A percentile compares a stretch with the other conserved stretches of the same genome.
Conservation (phyloP, 2,113 vertebrate species). For the Arothron firmamentum region DNA sequence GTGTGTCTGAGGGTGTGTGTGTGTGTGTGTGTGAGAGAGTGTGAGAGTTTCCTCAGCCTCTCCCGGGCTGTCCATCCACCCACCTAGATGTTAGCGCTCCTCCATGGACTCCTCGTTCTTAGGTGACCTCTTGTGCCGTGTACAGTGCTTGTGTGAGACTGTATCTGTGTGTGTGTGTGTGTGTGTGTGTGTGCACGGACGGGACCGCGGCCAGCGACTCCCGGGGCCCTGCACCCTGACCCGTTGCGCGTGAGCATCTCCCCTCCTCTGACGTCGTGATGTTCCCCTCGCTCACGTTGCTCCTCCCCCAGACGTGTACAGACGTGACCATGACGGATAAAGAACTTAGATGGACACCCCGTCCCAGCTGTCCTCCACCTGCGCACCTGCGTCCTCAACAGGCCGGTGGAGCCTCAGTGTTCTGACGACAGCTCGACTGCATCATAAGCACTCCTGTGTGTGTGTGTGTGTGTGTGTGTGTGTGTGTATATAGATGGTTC, state of each 20-base stretch:
- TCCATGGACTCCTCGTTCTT: slow-evolving; percentile 87
- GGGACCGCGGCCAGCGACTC: slow-evolving; percentile 45
- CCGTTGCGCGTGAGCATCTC: no score
- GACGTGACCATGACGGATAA: slow-evolving; percentile 79
- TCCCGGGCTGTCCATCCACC: slow-evolving; percentile 80
- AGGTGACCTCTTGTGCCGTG: slow-evolving; percentile 93
- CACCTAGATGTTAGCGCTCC: slow-evolving; percentile 83
- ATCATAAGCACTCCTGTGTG: slow-evolving; percentile 66
- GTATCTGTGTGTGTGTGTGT: slow-evolving; percentile 90
- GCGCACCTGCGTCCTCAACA: slow-evolving; percentile 40
- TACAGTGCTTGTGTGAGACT: slow-evolving; percentile 98
- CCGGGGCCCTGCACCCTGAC: slow-evolving; percentile 51
- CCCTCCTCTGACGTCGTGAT: no score
- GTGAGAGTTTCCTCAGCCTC: slow-evolving; percentile 79
- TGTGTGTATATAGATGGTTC: slow-evolving; percentile 60
- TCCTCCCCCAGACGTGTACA: slow-evolving; percentile 89
- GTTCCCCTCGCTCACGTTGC: slow-evolving; percentile 87
- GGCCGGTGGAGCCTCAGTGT: slow-evolving; percentile 37
- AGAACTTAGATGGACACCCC: slow-evolving; percentile 76
- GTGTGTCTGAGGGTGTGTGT: slow-evolving; percentile 54
- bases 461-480: slow-evolving; percentile 54
- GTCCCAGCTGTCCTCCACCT: slow-evolving; percentile 78
- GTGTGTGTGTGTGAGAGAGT: slow-evolving; percentile 44
- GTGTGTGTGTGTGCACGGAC: slow-evolving; percentile 85
- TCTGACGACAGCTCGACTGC: slow-evolving; percentile 42